Evolutionary conservation across 2,797 vertebrate genomes (phyloP).

Genomic region (Leptoclinus maculatus): DNA sequence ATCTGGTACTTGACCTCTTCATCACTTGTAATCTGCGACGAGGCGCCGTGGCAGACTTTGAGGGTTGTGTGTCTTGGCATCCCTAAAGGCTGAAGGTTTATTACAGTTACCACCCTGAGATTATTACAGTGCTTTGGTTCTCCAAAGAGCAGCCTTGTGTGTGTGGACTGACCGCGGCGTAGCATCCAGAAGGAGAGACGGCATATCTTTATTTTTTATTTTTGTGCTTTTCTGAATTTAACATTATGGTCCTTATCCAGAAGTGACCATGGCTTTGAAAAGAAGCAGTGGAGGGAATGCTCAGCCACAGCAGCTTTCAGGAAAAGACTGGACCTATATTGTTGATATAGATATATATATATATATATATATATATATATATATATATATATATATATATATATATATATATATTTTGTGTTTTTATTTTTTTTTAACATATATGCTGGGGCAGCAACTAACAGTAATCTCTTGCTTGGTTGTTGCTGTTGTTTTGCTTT

Average conservation of each 20-base stretch:
- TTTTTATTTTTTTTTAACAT: background rate
- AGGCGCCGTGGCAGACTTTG: slow-evolving; percentile 22
- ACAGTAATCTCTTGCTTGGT: background rate
- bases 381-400: too few relatives aligned
- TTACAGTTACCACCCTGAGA: slow-evolving; percentile 50
- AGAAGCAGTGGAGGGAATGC: slow-evolving; percentile 29
- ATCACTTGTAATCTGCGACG: slow-evolving; percentile 51
- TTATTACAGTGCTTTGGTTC: slow-evolving; percentile 62
- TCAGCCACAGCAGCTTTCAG: slow-evolving; percentile 23
- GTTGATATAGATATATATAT: too few relatives aligned
- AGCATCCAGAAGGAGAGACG: slow-evolving; percentile 9
- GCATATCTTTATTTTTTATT: slow-evolving; percentile 39
- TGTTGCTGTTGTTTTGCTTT: background rate
- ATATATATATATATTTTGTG: too few relatives aligned
- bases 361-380: too few relatives aligned
- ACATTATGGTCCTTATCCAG: slow-evolving; percentile 23
- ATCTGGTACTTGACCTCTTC: slow-evolving; percentile 57
- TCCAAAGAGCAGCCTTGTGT: slow-evolving; percentile 45
- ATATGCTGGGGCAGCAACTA: background rate
- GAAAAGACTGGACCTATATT: slow-evolving; percentile 2
- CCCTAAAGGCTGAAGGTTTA: slow-evolving; percentile 39
- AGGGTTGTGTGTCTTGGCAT: slow-evolving; percentile 46
- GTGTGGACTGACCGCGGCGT: slow-evolving; percentile 66
- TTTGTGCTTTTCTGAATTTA: slow-evolving; percentile 49
- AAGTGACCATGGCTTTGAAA: slow-evolving; percentile 42